These are phyloP conservation scores for Littorina saxatilis DNA, from an alignment of 1,140 invertebrate genomes.

Conservation along the genomic window DNA sequence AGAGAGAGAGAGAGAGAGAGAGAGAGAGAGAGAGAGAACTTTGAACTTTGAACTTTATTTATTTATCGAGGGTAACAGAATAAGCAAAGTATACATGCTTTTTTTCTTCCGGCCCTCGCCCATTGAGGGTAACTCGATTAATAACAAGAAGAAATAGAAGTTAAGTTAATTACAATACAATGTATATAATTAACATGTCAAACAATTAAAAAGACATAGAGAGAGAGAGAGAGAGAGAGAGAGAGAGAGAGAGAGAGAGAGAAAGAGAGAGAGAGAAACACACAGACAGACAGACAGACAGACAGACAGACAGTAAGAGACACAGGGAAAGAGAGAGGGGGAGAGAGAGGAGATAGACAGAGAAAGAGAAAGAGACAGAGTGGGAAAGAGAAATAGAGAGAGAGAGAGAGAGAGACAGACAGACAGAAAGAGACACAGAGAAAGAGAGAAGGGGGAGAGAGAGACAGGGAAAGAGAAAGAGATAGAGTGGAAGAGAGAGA, in stretches of 20 bases:
- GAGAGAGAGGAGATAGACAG: conserved; percentile 9
- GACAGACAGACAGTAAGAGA: background rate
- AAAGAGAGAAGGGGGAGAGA: conserved; percentile 1
- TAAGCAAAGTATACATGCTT: no score
- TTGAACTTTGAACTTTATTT: no score
- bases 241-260: background rate
- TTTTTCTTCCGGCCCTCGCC: no score
- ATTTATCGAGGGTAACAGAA: no score
- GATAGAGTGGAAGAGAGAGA: background rate
- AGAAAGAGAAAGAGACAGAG: background rate
- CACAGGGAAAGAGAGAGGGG: background rate
- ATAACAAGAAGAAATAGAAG: no score
- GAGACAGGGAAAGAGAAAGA: conserved; percentile 3
- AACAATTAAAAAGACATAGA: no score
- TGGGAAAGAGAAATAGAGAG: no score
- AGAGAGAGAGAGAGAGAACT: background rate
- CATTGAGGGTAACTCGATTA: no score
- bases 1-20: background rate
- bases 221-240: background rate
- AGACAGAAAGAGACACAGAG: background rate
- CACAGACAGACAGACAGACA: no score
- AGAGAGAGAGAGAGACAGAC: background rate
- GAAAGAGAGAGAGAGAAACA: no score
- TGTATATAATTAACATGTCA: no score
- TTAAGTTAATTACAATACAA: no score